Evolutionary conservation across 2,113 vertebrate genomes (phyloP).

Genomic region (Python bivittatus): DNA sequence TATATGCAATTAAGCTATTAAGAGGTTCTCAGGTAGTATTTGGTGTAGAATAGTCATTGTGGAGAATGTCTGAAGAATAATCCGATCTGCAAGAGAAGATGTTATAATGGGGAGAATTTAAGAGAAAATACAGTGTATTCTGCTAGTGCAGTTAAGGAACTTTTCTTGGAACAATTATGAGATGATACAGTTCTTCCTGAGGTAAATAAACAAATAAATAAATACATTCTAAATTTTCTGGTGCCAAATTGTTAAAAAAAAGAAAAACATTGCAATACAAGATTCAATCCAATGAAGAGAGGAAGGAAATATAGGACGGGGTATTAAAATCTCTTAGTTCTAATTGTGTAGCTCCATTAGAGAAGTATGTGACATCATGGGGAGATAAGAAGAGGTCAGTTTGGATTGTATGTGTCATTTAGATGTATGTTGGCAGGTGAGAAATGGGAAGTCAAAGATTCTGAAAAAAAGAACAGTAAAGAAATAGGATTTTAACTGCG

Average conservation of each 20-base stretch:
- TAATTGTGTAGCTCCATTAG: background rate
- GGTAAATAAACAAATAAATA: background rate
- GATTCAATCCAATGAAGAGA: background rate
- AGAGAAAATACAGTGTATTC: background rate
- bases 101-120: background rate
- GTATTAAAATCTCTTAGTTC: background rate
- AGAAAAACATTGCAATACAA: background rate
- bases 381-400: background rate
- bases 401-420: background rate
- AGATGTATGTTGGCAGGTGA: background rate
- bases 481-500: background rate
- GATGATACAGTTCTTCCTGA: background rate
- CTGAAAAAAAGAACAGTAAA: background rate
- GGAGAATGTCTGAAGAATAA: background rate
- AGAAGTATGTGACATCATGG: background rate
- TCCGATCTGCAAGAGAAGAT: background rate
- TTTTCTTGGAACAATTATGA: background rate
- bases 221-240: background rate
- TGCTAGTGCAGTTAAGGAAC: background rate
- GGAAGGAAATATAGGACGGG: background rate
- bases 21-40: background rate
- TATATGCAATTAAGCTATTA: constrained; percentile 1
- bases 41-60: background rate
- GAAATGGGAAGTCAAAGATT: background rate
- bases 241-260: background rate